These are phyloP conservation scores for Flabesymbios commensalis DNA, from an alignment of 2,888 invertebrate species.

Conservation along the genomic window DNA sequence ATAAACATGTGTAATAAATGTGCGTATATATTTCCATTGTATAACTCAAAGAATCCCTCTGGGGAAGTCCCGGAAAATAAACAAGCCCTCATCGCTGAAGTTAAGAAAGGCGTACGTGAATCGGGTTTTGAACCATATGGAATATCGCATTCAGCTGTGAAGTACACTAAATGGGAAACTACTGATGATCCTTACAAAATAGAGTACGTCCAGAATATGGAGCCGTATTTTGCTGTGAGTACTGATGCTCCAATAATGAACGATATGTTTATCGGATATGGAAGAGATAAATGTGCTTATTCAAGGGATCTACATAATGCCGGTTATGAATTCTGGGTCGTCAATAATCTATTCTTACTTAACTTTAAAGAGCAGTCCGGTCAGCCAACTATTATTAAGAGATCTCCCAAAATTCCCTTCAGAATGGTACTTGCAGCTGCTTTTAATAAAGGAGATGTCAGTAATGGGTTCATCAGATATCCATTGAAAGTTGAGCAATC, in stretches of 20 bases:
- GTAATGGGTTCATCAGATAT: not conserved
- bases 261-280: conserved; percentile 17
- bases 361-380: conserved; percentile 2
- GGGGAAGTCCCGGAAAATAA: conserved; percentile 9
- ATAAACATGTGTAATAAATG: too few relatives aligned
- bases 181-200: conserved; percentile 7
- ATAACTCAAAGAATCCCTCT: not conserved
- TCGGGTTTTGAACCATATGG: too few relatives aligned
- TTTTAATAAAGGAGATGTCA: conserved; percentile 9
- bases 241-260: conserved; percentile 13
- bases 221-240: conserved; percentile 19
- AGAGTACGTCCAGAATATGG: conserved; percentile 17
- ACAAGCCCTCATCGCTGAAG: not conserved
- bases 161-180: conserved; percentile 10
- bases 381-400: not conserved
- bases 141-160: conserved; percentile 13
- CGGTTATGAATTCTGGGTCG: conserved; percentile 12
- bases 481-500: too few relatives aligned
- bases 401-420: not conserved
- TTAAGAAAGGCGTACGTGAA: conserved; percentile 1
- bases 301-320: conserved; percentile 8
- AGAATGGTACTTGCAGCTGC: conserved; percentile 9
- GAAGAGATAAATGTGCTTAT: conserved; percentile 26
- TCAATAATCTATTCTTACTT: conserved; percentile 14
- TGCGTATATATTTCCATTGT: conserved; percentile 15